Evolutionary conservation across 2,797 vertebrate species (phyloP), one percentile per base, ranked within the genome.

Genomic region (Tauraco hartlaubi): DNA sequence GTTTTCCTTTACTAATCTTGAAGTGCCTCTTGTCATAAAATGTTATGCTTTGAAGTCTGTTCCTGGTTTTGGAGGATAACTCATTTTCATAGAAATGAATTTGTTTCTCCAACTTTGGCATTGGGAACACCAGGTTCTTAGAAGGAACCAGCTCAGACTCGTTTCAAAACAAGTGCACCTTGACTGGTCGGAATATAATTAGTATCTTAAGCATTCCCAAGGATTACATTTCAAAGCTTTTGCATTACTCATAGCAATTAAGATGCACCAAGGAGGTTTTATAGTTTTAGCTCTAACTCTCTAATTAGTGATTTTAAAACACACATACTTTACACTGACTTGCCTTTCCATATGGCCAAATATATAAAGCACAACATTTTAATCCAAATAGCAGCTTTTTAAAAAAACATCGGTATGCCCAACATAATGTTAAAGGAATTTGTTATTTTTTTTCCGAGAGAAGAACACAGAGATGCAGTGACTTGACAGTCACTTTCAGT

Each of bases 211-310:
- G 82, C 87, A 79, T 87, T 97, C 85, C n/a, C 56, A 96, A 96
- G 84, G 95, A 97, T 63, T 95, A 85, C 74, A 82, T 96, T 96
- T 95, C 94, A 93, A 94, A 96, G 94, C 90, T 91, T 87, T 88
- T n/a, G 29, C 89, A 93, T 97, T 97, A 97, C 90, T 97, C 96
- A 97, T 68, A 85, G 93, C 85, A 95, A 96, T 97, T 96, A 97
- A 92, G 88, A 88, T 95, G 80, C 12, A 95, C 74, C 85, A 83
- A 95, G 19, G 82, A 95, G 94, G 75, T 96, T 95, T 85, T 95
- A 94, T 56, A 93, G 89, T 79, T 97, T 92, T 85, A 96, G 62
- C 62, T 95, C 86, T 74, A 92, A 56, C 75, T 43, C 58, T 80
- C 46, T 95, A 88, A 97, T 94, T 77, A 91, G 33, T n/a, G 33